phyloP scores from a whole-genome alignment of 2,888 invertebrate species.

The Antitype chi region DNA sequence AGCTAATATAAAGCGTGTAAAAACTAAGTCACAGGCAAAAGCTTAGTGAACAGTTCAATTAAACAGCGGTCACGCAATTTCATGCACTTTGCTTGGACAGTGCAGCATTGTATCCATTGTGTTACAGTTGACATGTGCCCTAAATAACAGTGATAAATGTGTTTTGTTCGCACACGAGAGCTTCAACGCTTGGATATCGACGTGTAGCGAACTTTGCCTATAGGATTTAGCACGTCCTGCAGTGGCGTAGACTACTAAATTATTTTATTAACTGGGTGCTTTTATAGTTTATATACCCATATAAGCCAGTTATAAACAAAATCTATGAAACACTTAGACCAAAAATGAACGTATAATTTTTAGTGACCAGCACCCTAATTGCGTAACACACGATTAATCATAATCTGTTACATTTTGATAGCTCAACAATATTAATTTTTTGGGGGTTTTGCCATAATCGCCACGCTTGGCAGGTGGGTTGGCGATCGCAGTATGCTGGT shows the following conservation, averaged over 20 bases:
- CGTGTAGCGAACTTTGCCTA: constrained; percentile 8
- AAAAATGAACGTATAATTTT: no score
- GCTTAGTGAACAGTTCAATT: constrained; percentile 60
- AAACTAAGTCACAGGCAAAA: constrained; percentile 8
- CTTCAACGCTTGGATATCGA: constrained; percentile 37
- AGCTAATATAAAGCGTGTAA: no score
- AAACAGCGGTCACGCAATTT: constrained; percentile 69
- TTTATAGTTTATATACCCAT: no score
- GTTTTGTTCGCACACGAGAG: constrained; percentile 46
- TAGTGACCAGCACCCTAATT: no score
- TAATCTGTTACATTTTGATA: no score
- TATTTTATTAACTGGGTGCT: neutral
- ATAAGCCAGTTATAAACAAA: no score
- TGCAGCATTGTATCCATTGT: constrained; percentile 69
- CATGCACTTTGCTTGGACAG: constrained; percentile 65
- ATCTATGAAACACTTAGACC: no score
- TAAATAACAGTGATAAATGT: constrained; percentile 74
- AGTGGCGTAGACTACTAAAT: neutral
- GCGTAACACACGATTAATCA: no score
- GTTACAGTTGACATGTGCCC: constrained; percentile 70
- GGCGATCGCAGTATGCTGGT: no score
- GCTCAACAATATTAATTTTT: no score
- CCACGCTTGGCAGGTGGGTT: no score
- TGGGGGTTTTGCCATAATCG: no score
- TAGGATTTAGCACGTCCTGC: neutral